These are phyloP conservation scores for Agrenia bidenticulata DNA, from an alignment of 2,888 invertebrate species.

Conservation along the genomic window DNA sequence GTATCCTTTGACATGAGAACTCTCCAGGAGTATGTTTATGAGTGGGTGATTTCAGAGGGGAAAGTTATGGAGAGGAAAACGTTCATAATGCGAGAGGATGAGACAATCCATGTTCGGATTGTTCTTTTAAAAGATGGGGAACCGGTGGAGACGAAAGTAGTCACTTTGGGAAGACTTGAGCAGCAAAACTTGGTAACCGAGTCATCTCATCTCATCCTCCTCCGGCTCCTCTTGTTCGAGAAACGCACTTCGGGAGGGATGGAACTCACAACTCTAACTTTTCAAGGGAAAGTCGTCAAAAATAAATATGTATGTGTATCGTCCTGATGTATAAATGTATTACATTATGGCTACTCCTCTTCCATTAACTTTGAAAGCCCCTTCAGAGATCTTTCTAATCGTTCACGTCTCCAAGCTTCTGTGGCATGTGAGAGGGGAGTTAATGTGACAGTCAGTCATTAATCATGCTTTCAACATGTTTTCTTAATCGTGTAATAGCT, in stretches of 20 bases:
- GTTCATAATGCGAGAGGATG: constrained; percentile 35
- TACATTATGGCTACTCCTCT: no score
- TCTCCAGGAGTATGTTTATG: constrained; percentile 47
- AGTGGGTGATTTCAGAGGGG: constrained; percentile 40
- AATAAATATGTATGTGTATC: constrained; percentile 37
- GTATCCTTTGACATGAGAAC: constrained; percentile 35
- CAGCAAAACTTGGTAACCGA: constrained; percentile 43
- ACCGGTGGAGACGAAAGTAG: constrained; percentile 21
- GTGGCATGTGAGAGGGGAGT: no score
- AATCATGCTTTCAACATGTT: no score
- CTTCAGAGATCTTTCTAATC: neutral
- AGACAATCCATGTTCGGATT: constrained; percentile 31
- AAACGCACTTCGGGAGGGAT: constrained; percentile 39
- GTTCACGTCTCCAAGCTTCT: neutral
- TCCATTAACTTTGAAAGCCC: no score
- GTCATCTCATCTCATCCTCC: constrained; percentile 37
- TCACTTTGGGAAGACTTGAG: constrained; percentile 29
- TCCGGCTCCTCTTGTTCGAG: constrained; percentile 39
- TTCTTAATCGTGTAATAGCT: no score
- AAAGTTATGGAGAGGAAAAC: constrained; percentile 45
- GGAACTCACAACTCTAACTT: constrained; percentile 37
- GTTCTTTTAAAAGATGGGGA: constrained; percentile 29
- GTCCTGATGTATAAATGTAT: no score
- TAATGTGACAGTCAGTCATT: no score
- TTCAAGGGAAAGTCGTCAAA: constrained; percentile 39